These are phyloP conservation scores for Brienomyrus brachyistius DNA, from an alignment of 2,113 vertebrate genomes.

Conservation along the genomic window DNA sequence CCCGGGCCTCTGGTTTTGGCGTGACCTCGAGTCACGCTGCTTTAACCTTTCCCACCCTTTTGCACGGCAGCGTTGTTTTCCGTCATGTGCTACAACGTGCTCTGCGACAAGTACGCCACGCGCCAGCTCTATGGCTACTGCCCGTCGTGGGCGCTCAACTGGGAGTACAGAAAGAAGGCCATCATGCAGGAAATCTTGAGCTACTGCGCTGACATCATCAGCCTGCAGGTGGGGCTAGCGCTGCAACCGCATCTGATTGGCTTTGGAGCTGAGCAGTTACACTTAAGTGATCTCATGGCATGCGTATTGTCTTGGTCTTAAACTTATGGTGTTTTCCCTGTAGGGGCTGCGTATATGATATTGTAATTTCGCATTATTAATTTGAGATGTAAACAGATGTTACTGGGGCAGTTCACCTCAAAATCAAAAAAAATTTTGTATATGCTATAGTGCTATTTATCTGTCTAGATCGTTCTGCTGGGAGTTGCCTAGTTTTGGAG, in stretches of 20 bases:
- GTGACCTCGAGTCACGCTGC: neutral
- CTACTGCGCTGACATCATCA: slow-evolving; percentile 93
- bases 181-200: slow-evolving; percentile 96
- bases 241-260: neutral
- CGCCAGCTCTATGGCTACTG: slow-evolving; percentile 96
- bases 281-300: neutral
- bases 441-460: neutral
- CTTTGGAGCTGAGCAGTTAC: neutral
- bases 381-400: neutral
- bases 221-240: slow-evolving; percentile 76
- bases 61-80: slow-evolving; percentile 78
- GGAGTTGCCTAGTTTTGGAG: neutral
- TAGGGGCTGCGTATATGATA: neutral
- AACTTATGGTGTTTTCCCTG: neutral
- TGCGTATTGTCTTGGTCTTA: neutral
- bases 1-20: neutral
- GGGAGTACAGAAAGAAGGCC: slow-evolving; percentile 98
- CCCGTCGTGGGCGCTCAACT: slow-evolving; percentile 91
- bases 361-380: neutral
- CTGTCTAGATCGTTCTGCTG: neutral
- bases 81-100: slow-evolving; percentile 98
- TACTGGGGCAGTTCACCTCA: neutral
- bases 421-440: neutral
- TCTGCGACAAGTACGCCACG: slow-evolving; percentile 96
- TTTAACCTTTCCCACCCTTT: too few species aligned